Percentiles rank a stretch among this genome's conserved stretches.
phyloP scores from a whole-genome alignment of 2,888 invertebrate genomes.

The Monochamus alternatus region DNA sequence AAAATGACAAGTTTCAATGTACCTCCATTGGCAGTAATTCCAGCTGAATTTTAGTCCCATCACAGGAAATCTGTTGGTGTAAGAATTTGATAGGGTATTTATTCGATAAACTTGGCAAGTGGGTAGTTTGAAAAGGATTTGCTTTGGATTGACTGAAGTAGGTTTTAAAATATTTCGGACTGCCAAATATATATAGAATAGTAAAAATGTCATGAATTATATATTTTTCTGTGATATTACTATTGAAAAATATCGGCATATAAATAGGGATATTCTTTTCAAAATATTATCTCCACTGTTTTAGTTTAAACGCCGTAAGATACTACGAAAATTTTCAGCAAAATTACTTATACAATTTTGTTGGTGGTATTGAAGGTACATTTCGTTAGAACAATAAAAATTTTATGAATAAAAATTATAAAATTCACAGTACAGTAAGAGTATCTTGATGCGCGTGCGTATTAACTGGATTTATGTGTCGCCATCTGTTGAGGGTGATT shows the following conservation, averaged over 20 bases:
- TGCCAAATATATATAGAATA: neutral
- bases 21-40: neutral
- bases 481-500: too few species aligned
- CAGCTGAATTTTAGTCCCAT: neutral
- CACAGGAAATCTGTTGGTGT: neutral
- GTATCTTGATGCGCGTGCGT: too few species aligned
- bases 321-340: too few species aligned
- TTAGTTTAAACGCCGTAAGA: too few species aligned
- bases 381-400: too few species aligned
- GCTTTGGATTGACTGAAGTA: neutral
- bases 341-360: too few species aligned
- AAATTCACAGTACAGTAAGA: too few species aligned
- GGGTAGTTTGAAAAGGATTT: neutral
- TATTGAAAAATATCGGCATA: neutral
- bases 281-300: too few species aligned
- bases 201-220: neutral
- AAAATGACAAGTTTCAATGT: neutral
- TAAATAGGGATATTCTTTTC: too few species aligned
- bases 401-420: too few species aligned
- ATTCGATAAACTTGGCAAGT: neutral
- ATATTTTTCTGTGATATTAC: neutral
- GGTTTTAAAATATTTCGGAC: constrained; percentile 1
- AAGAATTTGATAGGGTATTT: constrained; percentile 2
- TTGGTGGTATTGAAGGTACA: too few species aligned
- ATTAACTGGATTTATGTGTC: too few species aligned